Evolutionary conservation across 1,140 invertebrate species (phyloP), one percentile per base, ranked within the genome.

Genomic region (Lerema accius): DNA sequence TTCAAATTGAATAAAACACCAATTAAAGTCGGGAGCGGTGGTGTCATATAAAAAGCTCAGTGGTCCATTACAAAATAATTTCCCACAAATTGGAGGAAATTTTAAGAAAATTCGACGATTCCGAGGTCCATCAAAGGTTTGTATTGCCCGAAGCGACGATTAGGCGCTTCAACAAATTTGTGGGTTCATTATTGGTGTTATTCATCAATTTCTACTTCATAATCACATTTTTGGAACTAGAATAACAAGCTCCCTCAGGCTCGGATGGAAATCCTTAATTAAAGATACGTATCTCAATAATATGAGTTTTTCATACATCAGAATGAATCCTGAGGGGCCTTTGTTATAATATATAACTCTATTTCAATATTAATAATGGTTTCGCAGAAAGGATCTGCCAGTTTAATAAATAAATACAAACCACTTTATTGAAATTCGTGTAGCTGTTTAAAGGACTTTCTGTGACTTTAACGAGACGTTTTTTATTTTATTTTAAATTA

Each of bases 111-210:
- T 59, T 70, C 59, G 58, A 58, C 59, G 69, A 72, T 72, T 72
- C 65, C 58, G 65, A 64, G 61, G 63, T 69, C 67, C 69, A 67
- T 67, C 67, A 72, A 67, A 69, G 40, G 61, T 60, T 65, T 65
- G 61, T 56, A 64, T 63, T 65, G 64, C 67, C 42, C 39, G 59
- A 62, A 49, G 48, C 68, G 59, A 63, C 70, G 67, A 73, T 73
- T 67, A 70, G 65, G 60, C 48, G 32, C 19, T 16, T 63, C 63
- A 60, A 67, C 65, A 19, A 65, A 46, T 67, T 71, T 55, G 49
- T 48, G 43, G 56, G 61, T 65, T 71, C 61, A 62, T 64, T 67
- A 62, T 65, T 59, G 55, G 48, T 71, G 58, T 63, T 71, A 67
- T 63, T 63, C 48, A 49, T 63, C 51, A 46, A 49, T 37, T 65